Conservation (phyloP, 2,113 vertebrate species). For the Nycticryphes semicollaris region DNA sequence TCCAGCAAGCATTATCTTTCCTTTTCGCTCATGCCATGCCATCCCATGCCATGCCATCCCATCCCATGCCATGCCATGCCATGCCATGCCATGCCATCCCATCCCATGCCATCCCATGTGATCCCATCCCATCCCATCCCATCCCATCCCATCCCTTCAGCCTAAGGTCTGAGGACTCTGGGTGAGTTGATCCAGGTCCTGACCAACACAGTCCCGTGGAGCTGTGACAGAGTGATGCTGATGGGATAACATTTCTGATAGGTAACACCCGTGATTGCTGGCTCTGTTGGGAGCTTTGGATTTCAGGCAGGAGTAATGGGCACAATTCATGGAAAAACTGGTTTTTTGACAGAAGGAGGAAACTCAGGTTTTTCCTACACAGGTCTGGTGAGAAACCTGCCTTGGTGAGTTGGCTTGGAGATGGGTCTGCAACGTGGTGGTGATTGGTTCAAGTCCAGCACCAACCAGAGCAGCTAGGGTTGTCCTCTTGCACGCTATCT, state of each 20-base stretch:
- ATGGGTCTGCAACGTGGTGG: neutral
- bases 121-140: no score
- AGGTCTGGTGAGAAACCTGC: neutral
- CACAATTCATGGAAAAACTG: neutral
- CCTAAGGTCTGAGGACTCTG: neutral
- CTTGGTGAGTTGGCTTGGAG: neutral
- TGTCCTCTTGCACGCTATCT: neutral
- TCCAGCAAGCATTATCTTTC: neutral
- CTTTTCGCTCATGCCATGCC: neutral
- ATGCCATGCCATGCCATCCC: no score
- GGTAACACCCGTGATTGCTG: neutral
- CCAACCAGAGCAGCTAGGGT: neutral
- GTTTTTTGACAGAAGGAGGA: neutral
- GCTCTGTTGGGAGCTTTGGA: neutral
- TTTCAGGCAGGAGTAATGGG: neutral
- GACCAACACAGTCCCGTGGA: neutral
- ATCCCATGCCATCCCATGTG: no score
- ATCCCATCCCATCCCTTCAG: neutral
- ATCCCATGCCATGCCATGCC: no score
- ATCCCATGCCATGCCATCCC: no score
- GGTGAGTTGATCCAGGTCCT: neutral
- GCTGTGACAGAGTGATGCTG: neutral
- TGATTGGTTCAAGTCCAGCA: neutral
- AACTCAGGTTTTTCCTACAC: neutral
- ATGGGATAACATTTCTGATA: no score